These are phyloP conservation scores for Arctocebus calabarensis DNA, from an alignment of 2,797 vertebrate species.

Conservation along the genomic window DNA sequence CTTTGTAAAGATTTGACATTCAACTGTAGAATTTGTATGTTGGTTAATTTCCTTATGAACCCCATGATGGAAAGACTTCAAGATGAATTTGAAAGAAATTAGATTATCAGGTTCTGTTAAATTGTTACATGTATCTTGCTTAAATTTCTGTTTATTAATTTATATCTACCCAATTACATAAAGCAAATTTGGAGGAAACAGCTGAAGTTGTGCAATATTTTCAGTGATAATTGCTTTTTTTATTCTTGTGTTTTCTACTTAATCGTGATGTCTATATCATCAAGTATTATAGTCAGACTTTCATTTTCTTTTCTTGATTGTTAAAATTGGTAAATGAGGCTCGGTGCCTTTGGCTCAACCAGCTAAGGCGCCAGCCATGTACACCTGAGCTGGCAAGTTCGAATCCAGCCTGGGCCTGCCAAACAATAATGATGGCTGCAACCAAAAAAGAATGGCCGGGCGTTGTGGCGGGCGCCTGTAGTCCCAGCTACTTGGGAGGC, in stretches of 20 bases:
- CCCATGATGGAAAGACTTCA: slow-evolving; percentile 82
- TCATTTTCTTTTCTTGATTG: slow-evolving; percentile 82
- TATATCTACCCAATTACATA: slow-evolving; percentile 80
- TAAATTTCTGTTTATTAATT: slow-evolving; percentile 84
- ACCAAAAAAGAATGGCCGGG: too few relatives aligned
- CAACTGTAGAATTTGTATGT: slow-evolving; percentile 65
- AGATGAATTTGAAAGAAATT: slow-evolving; percentile 76
- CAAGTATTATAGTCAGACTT: slow-evolving; percentile 82
- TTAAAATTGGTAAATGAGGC: too few relatives aligned
- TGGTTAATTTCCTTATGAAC: slow-evolving; percentile 74
- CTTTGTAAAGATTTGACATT: slow-evolving; percentile 74
- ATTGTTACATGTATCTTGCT: slow-evolving; percentile 77
- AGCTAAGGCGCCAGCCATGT: too few relatives aligned
- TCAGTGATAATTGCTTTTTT: slow-evolving; percentile 85
- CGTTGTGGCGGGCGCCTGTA: too few relatives aligned
- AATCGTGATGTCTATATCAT: slow-evolving; percentile 74
- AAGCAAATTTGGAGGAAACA: slow-evolving; percentile 85
- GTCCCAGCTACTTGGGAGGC: too few relatives aligned
- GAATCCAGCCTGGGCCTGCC: too few relatives aligned
- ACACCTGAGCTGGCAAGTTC: too few relatives aligned
- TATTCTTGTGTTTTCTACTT: slow-evolving; percentile 85
- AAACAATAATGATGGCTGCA: too few relatives aligned
- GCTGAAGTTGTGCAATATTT: slow-evolving; percentile 89
- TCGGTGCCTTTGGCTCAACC: too few relatives aligned
- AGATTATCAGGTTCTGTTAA: slow-evolving; percentile 76